Evolutionary conservation across 2,888 invertebrate genomes (phyloP), one percentile per base, ranked within the genome.

Genomic region (Drosophila recens): DNA sequence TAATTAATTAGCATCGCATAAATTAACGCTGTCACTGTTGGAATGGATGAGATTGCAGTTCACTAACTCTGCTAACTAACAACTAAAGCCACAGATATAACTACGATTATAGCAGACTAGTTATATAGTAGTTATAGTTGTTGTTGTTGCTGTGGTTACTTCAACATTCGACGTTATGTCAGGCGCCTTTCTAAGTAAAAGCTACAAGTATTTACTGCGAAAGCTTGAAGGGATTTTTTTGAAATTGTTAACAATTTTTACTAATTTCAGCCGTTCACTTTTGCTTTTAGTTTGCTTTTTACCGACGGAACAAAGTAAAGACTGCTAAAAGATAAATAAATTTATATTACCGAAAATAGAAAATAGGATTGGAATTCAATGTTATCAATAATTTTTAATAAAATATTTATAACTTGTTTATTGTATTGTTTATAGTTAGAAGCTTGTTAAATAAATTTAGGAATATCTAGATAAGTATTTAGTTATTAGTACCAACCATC

Each of bases 1-100:
- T 79, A 87, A 88, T 88, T 83, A 86, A 85, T 88, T 83, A 74
- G 42, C 69, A 46, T 42, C 43, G 65, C 67, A 68, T 72, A 65
- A 59, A 62, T 68, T 54, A 68, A 67, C 52, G 43, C 40, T 62
- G 43, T 40, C 53, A 17, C 53, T 33, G 42, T 36, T 15, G 20
- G 48, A 70, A 62, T 42, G 30, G 38, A 34, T 54, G 57, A 30
- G 42, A 23, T 27, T 56, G 15, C 15, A 72, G n/a, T 9, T 33
- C 20, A n/a, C 2, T 3, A 27, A 27, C 27, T 27, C 27, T 10
- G n/a, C 33, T 20, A 30, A 30, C 30, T 30, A 30, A 15, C 13
- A 38, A 20, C 34, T 20, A 6, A 38, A 42, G 34, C 4, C 43
- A 42, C 1, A 51, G 33, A 20, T 61, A 42, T 36, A 61, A 27